A percentile compares a stretch with the other conserved stretches of the same genome.
phyloP scores from a whole-genome alignment of 2,113 vertebrate species.

The Felis catus region F.catus_Fca126_mat1.0 CM031413.1:155613001-155613500 shows the following conservation, averaged over 20 bases:
- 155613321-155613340: neutral
- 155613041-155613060: neutral
- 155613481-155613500: conserved; percentile 70
- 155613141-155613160: neutral
- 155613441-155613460: conserved; percentile 73
- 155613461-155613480: conserved; percentile 75
- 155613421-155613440: conserved; percentile 75
- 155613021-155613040: neutral
- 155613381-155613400: conserved; percentile 71
- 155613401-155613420: conserved; percentile 68
- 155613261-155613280: neutral
- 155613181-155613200: neutral
- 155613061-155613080: conserved; percentile 61
- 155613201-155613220: neutral
- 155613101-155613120: conserved; percentile 60
- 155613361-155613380: conserved; percentile 66
- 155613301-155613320: neutral
- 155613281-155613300: neutral
- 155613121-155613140: conserved; percentile 49
- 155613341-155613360: conserved; percentile 60
- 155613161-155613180: neutral
- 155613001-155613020: conserved; percentile 46
- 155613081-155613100: conserved; percentile 37
- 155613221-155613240: neutral
- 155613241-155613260: too few species aligned